These are phyloP conservation scores for Noctuana brunneofusca DNA, from an alignment of 2,888 invertebrate species.

Conservation along the genomic window DNA sequence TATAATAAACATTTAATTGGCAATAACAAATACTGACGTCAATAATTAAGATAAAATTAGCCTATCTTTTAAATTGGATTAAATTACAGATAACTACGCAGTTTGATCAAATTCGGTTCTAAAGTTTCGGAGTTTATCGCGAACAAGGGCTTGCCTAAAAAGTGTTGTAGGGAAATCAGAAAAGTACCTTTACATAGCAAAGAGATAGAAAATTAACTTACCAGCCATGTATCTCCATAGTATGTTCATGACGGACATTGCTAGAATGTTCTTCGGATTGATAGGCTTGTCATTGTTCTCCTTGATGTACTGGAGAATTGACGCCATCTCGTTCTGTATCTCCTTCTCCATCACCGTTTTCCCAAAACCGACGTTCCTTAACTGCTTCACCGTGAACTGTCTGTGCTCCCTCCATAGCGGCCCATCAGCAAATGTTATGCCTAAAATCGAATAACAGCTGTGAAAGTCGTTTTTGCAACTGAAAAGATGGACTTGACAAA, in stretches of 20 bases:
- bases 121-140: too few species aligned
- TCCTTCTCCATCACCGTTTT: slow-evolving; percentile 83
- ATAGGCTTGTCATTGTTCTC: slow-evolving; percentile 61
- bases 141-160: too few species aligned
- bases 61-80: too few species aligned
- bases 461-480: too few species aligned
- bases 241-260: slow-evolving; percentile 85
- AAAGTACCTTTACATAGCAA: too few species aligned
- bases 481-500: too few species aligned
- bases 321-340: slow-evolving; percentile 81
- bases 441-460: slow-evolving; percentile 57
- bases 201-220: slow-evolving; percentile 37
- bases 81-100: too few species aligned
- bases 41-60: too few species aligned
- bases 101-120: too few species aligned
- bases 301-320: slow-evolving; percentile 73
- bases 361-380: slow-evolving; percentile 85
- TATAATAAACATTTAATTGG: too few species aligned
- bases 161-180: too few species aligned
- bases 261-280: slow-evolving; percentile 78
- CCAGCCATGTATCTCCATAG: slow-evolving; percentile 88
- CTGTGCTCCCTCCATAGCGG: slow-evolving; percentile 85
- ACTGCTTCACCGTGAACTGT: slow-evolving; percentile 85
- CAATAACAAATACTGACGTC: too few species aligned
- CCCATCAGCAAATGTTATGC: slow-evolving; percentile 88